Conservation (phyloP, 23 tunicate genomes). For the Corella eumyota region DNA sequence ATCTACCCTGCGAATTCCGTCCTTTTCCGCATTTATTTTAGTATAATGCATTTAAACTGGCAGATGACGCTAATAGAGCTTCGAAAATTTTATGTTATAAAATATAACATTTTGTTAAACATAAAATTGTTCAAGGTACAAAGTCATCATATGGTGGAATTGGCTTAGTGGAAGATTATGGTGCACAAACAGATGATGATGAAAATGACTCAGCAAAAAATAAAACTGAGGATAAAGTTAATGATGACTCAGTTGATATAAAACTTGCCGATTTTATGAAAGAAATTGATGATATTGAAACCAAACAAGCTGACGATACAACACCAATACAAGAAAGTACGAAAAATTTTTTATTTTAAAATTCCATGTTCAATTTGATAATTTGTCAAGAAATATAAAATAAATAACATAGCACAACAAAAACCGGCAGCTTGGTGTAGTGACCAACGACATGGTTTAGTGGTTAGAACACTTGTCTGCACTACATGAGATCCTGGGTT, state of each 20-base stretch:
- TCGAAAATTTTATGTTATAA: too few relatives aligned
- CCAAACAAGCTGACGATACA: neutral
- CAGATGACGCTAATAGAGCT: too few relatives aligned
- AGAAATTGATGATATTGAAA: constrained; percentile 82
- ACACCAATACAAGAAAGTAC: neutral
- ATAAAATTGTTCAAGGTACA: too few relatives aligned
- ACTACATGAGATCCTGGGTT: too few relatives aligned
- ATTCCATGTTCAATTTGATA: neutral
- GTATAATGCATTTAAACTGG: too few relatives aligned
- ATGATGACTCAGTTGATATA: constrained; percentile 37
- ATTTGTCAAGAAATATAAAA: neutral
- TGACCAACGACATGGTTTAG: too few relatives aligned
- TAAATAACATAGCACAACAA: constrained; percentile 9
- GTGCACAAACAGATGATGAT: constrained; percentile 19
- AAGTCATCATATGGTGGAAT: too few relatives aligned
- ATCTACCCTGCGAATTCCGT: too few relatives aligned
- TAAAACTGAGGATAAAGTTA: constrained; percentile 8
- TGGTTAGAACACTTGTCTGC: too few relatives aligned
- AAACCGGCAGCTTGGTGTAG: too few relatives aligned
- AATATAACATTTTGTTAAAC: too few relatives aligned
- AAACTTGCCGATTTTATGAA: constrained; percentile 82
- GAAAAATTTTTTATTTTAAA: neutral
- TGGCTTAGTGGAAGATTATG: constrained; percentile 39
- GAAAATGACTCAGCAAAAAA: constrained; percentile 1
- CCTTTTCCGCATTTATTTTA: too few relatives aligned